These are phyloP conservation scores for Loris lydekkerianus DNA, from an alignment of 2,797 vertebrate species.

Conservation along the genomic window DNA sequence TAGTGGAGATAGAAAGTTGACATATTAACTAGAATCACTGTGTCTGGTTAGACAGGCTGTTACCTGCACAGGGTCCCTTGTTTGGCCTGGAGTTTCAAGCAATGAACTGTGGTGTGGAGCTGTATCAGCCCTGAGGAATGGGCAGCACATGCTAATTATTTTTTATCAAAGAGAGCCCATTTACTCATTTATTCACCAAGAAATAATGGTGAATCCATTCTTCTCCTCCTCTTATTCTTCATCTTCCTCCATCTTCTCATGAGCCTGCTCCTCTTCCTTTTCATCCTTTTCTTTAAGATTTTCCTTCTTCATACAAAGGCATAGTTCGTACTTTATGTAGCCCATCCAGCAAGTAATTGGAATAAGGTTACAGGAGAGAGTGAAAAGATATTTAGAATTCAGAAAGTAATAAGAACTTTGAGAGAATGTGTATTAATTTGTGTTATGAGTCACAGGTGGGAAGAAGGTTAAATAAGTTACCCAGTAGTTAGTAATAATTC, in stretches of 20 bases:
- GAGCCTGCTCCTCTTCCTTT: accelerated
- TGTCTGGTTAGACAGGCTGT: background rate
- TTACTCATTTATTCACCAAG: too few species aligned
- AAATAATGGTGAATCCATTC: too few species aligned
- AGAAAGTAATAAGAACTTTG: background rate
- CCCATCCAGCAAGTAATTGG: accelerated
- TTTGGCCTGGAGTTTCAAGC: background rate
- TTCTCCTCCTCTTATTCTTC: background rate
- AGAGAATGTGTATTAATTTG: background rate
- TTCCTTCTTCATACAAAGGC: background rate
- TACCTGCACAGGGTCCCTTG: background rate
- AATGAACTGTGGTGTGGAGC: too few species aligned
- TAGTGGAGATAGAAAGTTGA: background rate
- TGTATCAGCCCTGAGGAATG: background rate
- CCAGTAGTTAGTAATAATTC: background rate
- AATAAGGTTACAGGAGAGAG: background rate
- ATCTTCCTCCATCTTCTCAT: too few species aligned
- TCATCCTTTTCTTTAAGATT: background rate
- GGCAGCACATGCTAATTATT: background rate
- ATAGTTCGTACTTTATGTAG: background rate
- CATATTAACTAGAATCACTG: background rate
- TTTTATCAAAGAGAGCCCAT: accelerated
- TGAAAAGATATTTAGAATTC: background rate
- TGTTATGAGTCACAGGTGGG: background rate
- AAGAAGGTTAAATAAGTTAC: background rate